These are phyloP conservation scores for Conopomorpha cramerella DNA, from an alignment of 1,140 invertebrate species.

Conservation along the genomic window DNA sequence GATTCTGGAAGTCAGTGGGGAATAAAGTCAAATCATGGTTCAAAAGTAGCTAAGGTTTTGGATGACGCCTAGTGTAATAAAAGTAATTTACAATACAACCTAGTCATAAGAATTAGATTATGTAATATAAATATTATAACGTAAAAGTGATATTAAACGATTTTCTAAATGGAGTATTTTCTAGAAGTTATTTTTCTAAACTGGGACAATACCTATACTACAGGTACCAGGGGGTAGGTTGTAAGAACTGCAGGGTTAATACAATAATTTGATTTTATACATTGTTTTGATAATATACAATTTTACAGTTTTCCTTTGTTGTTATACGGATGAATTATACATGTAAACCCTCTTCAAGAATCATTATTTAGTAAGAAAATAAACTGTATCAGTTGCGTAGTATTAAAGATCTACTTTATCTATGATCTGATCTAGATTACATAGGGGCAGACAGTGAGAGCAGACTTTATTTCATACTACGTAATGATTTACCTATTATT, in stretches of 20 bases:
- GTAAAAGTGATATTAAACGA: background rate
- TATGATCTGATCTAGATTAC: no score
- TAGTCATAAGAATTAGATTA: background rate
- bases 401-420: background rate
- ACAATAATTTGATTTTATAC: no score
- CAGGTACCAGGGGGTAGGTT: no score
- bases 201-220: no score
- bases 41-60: constrained; percentile 21
- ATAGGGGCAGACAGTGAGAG: no score
- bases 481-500: background rate
- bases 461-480: no score
- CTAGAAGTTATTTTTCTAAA: background rate
- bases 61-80: constrained; percentile 9
- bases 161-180: no score
- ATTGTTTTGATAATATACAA: background rate
- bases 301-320: background rate
- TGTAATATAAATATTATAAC: background rate
- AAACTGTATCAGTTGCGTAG: background rate
- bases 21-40: constrained; percentile 56
- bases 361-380: background rate
- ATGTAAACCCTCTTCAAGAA: background rate
- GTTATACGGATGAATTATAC: background rate
- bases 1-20: constrained; percentile 61
- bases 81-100: constrained; percentile 12
- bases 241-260: no score